phyloP scores from a whole-genome alignment of 2,797 vertebrate species.

The Leptatherina wallacei region DNA sequence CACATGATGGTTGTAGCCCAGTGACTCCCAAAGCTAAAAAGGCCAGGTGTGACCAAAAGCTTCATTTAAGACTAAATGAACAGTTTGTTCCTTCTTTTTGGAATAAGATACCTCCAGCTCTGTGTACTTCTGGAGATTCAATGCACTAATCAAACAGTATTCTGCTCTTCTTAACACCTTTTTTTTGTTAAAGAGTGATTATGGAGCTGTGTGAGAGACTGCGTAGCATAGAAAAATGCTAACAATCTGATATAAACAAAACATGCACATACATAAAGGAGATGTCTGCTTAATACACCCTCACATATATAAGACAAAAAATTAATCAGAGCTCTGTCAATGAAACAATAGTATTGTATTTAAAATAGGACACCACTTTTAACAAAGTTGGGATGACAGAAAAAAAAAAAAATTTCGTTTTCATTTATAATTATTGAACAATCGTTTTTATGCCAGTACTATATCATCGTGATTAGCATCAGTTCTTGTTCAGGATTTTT shows the following conservation, averaged over 20 bases:
- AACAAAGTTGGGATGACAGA: neutral
- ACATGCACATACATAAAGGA: neutral
- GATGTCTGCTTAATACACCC: neutral
- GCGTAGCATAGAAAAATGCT: neutral
- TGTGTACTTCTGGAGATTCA: slow-evolving; percentile 2
- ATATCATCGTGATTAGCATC: too few relatives aligned
- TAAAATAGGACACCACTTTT: neutral
- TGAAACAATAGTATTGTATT: neutral
- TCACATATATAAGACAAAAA: neutral
- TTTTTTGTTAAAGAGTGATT: slow-evolving; percentile 30
- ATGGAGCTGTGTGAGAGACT: slow-evolving; percentile 18
- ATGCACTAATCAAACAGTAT: slow-evolving; percentile 10
- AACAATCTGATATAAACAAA: neutral
- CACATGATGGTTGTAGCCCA: neutral
- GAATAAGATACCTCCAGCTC: neutral
- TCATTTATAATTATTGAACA: too few relatives aligned
- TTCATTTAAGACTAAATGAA: neutral
- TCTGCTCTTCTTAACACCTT: slow-evolving; percentile 4
- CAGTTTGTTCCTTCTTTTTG: neutral
- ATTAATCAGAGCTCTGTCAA: neutral
- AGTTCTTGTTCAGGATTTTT: too few relatives aligned
- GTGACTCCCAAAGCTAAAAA: slow-evolving; percentile 10
- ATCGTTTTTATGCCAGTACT: too few relatives aligned
- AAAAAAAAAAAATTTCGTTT: neutral
- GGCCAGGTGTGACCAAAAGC: slow-evolving; percentile 1